Conservation (phyloP, 2,888 invertebrate species). For the Leptarthrus brevirostris region DNA sequence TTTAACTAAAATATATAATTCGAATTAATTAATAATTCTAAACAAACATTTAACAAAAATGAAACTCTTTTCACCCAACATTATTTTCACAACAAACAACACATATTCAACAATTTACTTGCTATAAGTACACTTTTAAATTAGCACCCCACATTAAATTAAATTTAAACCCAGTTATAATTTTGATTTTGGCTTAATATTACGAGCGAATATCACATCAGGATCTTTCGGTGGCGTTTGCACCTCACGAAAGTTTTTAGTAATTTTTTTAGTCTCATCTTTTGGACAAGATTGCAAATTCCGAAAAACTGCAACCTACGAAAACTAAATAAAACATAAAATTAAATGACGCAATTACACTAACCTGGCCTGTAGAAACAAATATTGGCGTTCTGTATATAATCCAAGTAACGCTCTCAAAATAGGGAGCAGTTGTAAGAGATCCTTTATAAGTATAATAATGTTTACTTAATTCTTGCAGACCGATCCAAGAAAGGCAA, state of each 20-base stretch:
- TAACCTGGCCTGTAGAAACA: constrained; percentile 75
- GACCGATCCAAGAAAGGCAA: constrained; percentile 76
- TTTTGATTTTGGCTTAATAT: constrained; percentile 66
- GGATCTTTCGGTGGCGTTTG: constrained; percentile 66
- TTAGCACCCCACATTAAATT: too few species aligned
- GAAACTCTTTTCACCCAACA: too few species aligned
- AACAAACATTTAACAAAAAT: too few species aligned
- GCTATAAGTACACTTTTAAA: constrained; percentile 29
- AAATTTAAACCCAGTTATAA: too few species aligned
- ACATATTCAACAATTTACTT: constrained; percentile 1
- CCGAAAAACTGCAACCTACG: constrained; percentile 65
- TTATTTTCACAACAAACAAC: too few species aligned
- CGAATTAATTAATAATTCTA: too few species aligned
- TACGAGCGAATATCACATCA: constrained; percentile 65
- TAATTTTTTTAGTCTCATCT: constrained; percentile 66
- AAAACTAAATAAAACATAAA: constrained; percentile 13
- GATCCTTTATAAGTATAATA: constrained; percentile 81
- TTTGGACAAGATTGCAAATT: constrained; percentile 66
- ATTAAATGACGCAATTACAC: constrained; percentile 21
- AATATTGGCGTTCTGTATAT: constrained; percentile 77
- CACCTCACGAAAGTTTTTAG: constrained; percentile 66
- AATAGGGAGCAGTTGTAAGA: constrained; percentile 77
- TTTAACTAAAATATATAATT: too few species aligned
- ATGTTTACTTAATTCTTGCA: constrained; percentile 75
- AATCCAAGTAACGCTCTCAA: constrained; percentile 81